Base-by-base conservation (phyloP, 2,797 vertebrate genomes). In the Sphenodon punctatus region DNA sequence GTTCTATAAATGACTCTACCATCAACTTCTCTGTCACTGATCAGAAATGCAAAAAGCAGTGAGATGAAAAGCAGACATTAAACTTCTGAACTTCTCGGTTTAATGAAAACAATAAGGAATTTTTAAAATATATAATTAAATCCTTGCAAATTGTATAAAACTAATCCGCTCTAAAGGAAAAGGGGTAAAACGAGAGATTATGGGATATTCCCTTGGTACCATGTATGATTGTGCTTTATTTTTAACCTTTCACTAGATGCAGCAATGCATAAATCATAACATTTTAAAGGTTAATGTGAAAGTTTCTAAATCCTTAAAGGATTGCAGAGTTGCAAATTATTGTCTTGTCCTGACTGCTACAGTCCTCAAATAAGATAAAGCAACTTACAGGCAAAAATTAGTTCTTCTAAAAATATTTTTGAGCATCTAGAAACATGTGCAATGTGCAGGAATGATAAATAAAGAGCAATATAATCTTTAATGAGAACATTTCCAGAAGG, bases 181-280 rank as follows among this genome's bases (percentile, higher is more conserved):
- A 4, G 3, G n/a, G 5, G 23, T 66, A 73, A 79, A 59, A 14
- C 10, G 1, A 49, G 27, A 34, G 32, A 49, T 55, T 75, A 3
- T 20, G 7, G 25, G 6, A 41, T 51, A 10, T n/a, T 83, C 32
- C n/a, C 32, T 27, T 88, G 56, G 5, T 53, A 70, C 45, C 17
- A 7, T 58, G 5, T 55, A 46, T 69, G n/a, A 61, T 6, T 77
- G 23, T 82, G 39, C 64, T 41, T 84, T 41, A 10, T 32, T 89
- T 84, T 81, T 78, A 89, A 91, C 46, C 30, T 92, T 91, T 86
- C 60, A 23, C 82, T 82, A 85, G 25, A 73, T 75, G 14, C 8
- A 68, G 7, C 87, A 69, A 79, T 67, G 6, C 49, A 82, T 73
- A 85, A 86, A 78, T 80, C 63, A 67, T 68, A 72, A 81, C 67